Percentiles rank a stretch among this genome's conserved stretches.
Conservation (phyloP, 2,797 vertebrate species). For the Sebastes taczanowskii region DNA sequence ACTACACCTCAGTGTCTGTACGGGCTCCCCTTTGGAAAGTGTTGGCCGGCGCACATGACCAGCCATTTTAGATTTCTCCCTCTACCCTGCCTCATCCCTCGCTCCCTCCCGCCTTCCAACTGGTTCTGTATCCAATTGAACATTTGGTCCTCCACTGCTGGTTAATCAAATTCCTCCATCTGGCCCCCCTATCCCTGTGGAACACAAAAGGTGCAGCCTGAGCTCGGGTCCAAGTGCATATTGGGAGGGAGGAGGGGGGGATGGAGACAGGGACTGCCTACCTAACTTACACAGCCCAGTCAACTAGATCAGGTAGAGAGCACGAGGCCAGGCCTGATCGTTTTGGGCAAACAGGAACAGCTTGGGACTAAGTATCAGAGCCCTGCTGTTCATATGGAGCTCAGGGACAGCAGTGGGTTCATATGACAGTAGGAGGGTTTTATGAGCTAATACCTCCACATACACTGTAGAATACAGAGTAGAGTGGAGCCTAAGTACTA, state of each 20-base stretch:
- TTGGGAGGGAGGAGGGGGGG: constrained; percentile 88
- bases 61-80: constrained; percentile 99
- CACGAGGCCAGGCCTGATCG: constrained; percentile 72
- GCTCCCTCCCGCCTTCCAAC: constrained; percentile 95
- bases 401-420: constrained; percentile 72
- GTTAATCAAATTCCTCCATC: constrained; percentile 99
- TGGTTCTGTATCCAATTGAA: constrained; percentile 99
- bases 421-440: constrained; percentile 82
- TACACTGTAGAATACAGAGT: constrained; percentile 77
- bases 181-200: constrained; percentile 94
- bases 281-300: constrained; percentile 94
- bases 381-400: constrained; percentile 80
- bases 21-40: constrained; percentile 98
- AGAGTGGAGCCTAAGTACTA: constrained; percentile 64
- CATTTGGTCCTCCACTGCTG: constrained; percentile 99
- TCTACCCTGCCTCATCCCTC: constrained; percentile 93
- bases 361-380: constrained; percentile 80
- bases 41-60: constrained; percentile 96
- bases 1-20: constrained; percentile 99
- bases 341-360: constrained; percentile 81
- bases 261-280: constrained; percentile 91
- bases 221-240: constrained; percentile 97
- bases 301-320: constrained; percentile 87
- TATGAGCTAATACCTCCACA: constrained; percentile 82
- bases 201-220: constrained; percentile 98